phyloP scores from a whole-genome alignment of 2,888 invertebrate species.

The Aplocera efformata region DNA sequence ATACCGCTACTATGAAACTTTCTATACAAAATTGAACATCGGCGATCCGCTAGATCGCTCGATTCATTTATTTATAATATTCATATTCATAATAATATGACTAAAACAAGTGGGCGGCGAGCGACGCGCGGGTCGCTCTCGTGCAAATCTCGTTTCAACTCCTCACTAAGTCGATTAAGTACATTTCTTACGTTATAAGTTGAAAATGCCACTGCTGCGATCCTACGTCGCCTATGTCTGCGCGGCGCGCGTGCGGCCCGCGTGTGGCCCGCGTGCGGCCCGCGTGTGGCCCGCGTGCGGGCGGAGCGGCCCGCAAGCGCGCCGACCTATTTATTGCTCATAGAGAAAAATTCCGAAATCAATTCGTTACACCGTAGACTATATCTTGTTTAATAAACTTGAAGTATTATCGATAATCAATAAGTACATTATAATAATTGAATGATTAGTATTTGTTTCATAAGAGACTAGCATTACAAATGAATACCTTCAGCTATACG shows the following conservation, averaged over 20 bases:
- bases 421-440: conserved; percentile 81
- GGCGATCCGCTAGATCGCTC: conserved; percentile 74
- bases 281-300: conserved; percentile 6
- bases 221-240: conserved; percentile 66
- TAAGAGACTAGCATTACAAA: conserved; percentile 81
- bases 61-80: conserved; percentile 49
- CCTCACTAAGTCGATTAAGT: conserved; percentile 68
- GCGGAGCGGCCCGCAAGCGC: conserved; percentile 32
- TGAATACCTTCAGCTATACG: conserved; percentile 80
- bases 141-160: conserved; percentile 54
- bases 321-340: conserved; percentile 68
- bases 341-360: conserved; percentile 75
- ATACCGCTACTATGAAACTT: conserved; percentile 77
- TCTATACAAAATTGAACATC: conserved; percentile 80
- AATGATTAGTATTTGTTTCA: conserved; percentile 80
- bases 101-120: conserved; percentile 72
- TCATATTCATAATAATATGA: conserved; percentile 47
- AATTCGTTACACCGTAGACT: conserved; percentile 78
- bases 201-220: conserved; percentile 78
- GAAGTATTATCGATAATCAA: conserved; percentile 80
- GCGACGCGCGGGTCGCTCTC: conserved; percentile 48
- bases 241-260: conserved; percentile 29
- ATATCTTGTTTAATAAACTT: conserved; percentile 78
- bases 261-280: conserved; percentile 18
- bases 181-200: conserved; percentile 75